Evolutionary conservation across 2,888 invertebrate species (phyloP).

Genomic region (Balanococcus diminutus): DNA sequence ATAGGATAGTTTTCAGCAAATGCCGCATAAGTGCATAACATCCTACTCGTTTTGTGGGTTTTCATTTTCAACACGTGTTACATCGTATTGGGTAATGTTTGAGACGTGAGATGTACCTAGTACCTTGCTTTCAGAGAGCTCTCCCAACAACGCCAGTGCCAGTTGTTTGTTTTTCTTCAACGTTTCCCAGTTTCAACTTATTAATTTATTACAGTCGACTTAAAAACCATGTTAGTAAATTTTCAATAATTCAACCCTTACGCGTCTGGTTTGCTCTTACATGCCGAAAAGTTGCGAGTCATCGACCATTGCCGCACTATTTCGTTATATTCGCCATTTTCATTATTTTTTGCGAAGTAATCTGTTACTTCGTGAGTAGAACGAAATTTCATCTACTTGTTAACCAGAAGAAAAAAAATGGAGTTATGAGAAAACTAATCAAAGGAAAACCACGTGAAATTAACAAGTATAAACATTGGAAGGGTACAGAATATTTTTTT

Average conservation of each 20-base stretch:
- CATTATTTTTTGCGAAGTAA: not conserved
- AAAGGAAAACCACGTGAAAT: no score
- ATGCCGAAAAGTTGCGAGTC: not conserved
- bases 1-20: not conserved
- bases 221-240: constrained; percentile 16
- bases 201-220: constrained; percentile 16
- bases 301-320: not conserved
- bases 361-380: not conserved
- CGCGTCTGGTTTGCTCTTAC: not conserved
- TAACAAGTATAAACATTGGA: no score
- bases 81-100: not conserved
- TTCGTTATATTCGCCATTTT: not conserved
- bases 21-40: not conserved
- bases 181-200: not conserved
- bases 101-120: no score
- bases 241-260: constrained; percentile 1
- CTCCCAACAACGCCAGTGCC: not conserved
- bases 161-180: constrained; percentile 4
- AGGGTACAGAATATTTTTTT: constrained; percentile 13
- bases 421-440: not conserved
- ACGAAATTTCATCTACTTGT: not conserved
- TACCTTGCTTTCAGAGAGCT: no score
- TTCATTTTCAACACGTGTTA: constrained; percentile 3
- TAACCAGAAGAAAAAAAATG: not conserved
- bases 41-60: not conserved